Evolutionary conservation across 1,140 invertebrate species (phyloP).

Genomic region (Psix sp.): DNA sequence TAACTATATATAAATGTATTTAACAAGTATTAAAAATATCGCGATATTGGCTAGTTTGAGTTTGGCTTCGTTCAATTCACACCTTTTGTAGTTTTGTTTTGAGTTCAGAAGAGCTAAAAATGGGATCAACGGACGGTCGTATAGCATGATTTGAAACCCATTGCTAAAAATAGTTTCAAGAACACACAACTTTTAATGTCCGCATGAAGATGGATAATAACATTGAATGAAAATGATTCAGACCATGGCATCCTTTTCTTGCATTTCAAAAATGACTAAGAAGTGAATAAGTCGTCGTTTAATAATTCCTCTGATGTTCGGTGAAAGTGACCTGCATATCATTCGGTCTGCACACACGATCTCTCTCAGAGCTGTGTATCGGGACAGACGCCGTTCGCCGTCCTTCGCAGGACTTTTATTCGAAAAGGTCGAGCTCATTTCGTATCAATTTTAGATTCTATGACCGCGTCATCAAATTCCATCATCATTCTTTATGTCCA

Average conservation of each 20-base stretch:
- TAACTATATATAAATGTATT: too few species aligned
- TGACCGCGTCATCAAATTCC: slow-evolving; percentile 32
- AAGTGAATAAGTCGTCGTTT: slow-evolving; percentile 28
- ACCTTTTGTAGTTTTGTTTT: too few species aligned
- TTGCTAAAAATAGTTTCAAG: too few species aligned
- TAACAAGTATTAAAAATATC: too few species aligned
- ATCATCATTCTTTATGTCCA: slow-evolving; percentile 27
- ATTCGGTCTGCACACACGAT: slow-evolving; percentile 27
- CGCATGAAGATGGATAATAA: slow-evolving; percentile 5
- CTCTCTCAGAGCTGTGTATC: background rate
- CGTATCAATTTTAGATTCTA: slow-evolving; percentile 17
- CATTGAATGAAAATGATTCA: slow-evolving; percentile 21
- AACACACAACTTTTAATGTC: too few species aligned
- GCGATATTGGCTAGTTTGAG: too few species aligned
- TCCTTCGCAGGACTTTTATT: slow-evolving; percentile 50
- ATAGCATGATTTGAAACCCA: too few species aligned
- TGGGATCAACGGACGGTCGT: too few species aligned
- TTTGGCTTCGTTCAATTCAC: too few species aligned
- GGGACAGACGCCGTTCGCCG: slow-evolving; percentile 49
- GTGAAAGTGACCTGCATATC: slow-evolving; percentile 58
- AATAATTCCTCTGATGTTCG: slow-evolving; percentile 49
- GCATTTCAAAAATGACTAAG: background rate
- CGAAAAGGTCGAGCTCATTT: slow-evolving; percentile 51
- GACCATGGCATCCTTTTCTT: slow-evolving; percentile 42
- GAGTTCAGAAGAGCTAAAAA: too few species aligned